Evolutionary conservation across 2,888 invertebrate genomes (phyloP), one percentile per base, ranked within the genome.

Genomic region (Galerucella calmariensis): DNA sequence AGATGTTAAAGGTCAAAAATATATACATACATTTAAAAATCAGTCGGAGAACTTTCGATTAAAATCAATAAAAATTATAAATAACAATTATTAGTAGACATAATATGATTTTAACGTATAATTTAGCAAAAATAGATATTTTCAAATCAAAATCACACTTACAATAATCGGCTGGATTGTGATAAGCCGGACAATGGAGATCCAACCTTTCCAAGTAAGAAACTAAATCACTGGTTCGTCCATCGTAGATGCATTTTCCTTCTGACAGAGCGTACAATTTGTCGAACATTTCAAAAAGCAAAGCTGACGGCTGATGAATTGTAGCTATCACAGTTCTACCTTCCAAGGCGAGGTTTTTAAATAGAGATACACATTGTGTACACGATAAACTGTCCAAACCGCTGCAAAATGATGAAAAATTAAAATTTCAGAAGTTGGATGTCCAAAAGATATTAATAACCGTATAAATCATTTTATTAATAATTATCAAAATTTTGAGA

Each of bases 81-180:
- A 41, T 41, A 41, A 41, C 20, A 8, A 41, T 41, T 9, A 41
- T 41, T 41, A 35, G 6, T 6, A 35, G 35, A 35, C 35, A 35
- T 35, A 35, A 41, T 35, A n/a, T n/a, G n/a, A n/a, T n/a, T n/a
- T n/a, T n/a, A n/a, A n/a, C n/a, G n/a, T n/a, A n/a, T n/a, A n/a
- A 20, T 20, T 20, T 20, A 20, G n/a, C 1, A 20, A 20, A 20
- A 20, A 20, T 20, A 20, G 20, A 20, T 20, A 20, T 20, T 20
- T 20, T 1, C 20, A 20, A 20, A 20, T 20, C 20, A 20, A 1
- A 20, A 20, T 20, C 20, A 2, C 74, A 91, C 94, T 92, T 89
- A 97, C 97, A 90, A 88, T 95, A 98, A 89, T 98, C 98, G 11
- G 98, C 97, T 0, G 98, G 98, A 87, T 98, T 98, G 88, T 98